Base-by-base conservation (phyloP, 2,888 invertebrate species). In the Timema cristinae region DNA sequence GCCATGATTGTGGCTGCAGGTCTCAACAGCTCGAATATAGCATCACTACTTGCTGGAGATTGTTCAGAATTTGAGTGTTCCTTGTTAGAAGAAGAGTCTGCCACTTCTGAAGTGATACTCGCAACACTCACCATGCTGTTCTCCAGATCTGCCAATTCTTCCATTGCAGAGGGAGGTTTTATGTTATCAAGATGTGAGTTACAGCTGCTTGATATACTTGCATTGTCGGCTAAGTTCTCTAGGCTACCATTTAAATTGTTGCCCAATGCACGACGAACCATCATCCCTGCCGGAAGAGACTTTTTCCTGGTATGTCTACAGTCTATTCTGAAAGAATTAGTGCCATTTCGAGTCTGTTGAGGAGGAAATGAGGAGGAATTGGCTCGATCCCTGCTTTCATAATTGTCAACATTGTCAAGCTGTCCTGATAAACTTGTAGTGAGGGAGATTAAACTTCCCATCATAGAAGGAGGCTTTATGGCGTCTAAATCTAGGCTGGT, bases 51-150 rank as follows among this genome's bases (percentile, higher is more conserved):
- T 47, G 67, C 83, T 72, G 83, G 84, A 13, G 67, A 67, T 16
- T 73, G 73, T 48, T 73, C 83, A 6, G 78, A 81, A 69, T 80
- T 79, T 47, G 79, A 81, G 6, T 85, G 83, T 77, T 84, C 86
- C 11, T 71, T 71, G 78, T 84, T 87, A 72, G 82, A 83, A 82
- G 0, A 83, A 79, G 67, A 67, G 68, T 92, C 92, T 0, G 87
- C 91, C 6, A 90, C 86, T 82, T 94, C 94, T 0, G 91, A 93
- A 49, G 90, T 90, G 72, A 94, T 90, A 79, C 94, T 94, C 0
- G 91, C 91, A 0, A 94, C 91, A 71, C 94, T 94, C 13, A 91
- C 84, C 89, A 94, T 92, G 75, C 94, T 94, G 74, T 89, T 89
- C 76, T 91, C 91, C 87, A 92, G 88, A 77, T 95, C 94, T 2